A percentile compares a stretch with the other conserved stretches of the same genome.
Evolutionary conservation across 2,888 invertebrate genomes (phyloP).

Genomic region (Pristionchus arcanus): DNA sequence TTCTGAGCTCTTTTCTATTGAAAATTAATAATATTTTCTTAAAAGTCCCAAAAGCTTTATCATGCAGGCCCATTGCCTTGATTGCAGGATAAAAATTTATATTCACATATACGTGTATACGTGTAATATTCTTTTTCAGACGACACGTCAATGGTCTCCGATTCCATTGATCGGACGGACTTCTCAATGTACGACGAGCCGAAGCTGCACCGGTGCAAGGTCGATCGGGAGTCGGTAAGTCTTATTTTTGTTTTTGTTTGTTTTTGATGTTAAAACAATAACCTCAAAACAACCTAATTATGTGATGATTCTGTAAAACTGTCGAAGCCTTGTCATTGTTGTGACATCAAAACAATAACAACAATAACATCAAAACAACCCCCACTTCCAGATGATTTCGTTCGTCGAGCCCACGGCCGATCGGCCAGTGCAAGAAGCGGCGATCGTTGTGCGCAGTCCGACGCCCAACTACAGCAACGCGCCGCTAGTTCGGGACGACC

Average conservation of each 20-base stretch:
- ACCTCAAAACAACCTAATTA: not conserved
- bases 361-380: not conserved
- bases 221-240: conserved; percentile 54
- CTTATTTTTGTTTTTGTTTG: not conserved
- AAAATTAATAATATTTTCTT: too few species aligned
- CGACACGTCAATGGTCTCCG: conserved; percentile 26
- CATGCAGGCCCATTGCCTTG: too few species aligned
- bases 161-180: conserved; percentile 49
- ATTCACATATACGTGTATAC: too few species aligned
- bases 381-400: conserved; percentile 53
- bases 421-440: not conserved
- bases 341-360: not conserved
- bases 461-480: conserved; percentile 29
- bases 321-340: too few species aligned
- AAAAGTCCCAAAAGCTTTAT: too few species aligned
- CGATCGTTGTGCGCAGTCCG: not conserved
- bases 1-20: too few species aligned
- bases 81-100: too few species aligned
- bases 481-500: conserved; percentile 21
- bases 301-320: not conserved
- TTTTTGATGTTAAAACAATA: not conserved
- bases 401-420: conserved; percentile 50
- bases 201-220: conserved; percentile 36
- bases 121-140: too few species aligned
- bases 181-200: conserved; percentile 53